Evolutionary conservation across 2,797 vertebrate species (phyloP).

Genomic region (Lophius americanus): DNA sequence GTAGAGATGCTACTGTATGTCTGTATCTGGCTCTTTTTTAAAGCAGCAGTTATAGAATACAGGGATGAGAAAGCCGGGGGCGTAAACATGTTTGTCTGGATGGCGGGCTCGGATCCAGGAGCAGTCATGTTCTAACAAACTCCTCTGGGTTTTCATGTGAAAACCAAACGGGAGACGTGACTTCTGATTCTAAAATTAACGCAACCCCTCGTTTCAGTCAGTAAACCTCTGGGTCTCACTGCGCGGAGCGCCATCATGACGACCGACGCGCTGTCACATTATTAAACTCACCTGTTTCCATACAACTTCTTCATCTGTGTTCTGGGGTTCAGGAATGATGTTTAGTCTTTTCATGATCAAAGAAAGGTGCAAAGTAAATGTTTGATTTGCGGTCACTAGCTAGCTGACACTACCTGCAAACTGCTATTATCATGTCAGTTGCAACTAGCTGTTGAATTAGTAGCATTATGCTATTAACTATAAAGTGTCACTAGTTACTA

Average conservation of each 20-base stretch:
- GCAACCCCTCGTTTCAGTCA: slow-evolving; percentile 63
- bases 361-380: slow-evolving; percentile 5
- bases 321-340: slow-evolving; percentile 11
- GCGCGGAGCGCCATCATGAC: slow-evolving; percentile 36
- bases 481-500: no score
- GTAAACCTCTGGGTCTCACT: slow-evolving; percentile 55
- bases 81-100: slow-evolving; percentile 75
- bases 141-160: slow-evolving; percentile 65
- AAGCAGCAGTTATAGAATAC: slow-evolving; percentile 64
- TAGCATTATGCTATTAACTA: no score
- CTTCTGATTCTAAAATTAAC: slow-evolving; percentile 70
- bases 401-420: no score
- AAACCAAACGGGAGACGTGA: slow-evolving; percentile 65
- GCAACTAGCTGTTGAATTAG: no score
- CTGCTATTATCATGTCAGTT: no score
- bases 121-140: slow-evolving; percentile 65
- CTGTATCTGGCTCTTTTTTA: slow-evolving; percentile 47
- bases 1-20: slow-evolving; percentile 42
- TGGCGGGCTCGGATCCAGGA: slow-evolving; percentile 49
- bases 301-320: background rate
- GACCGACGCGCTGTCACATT: no score
- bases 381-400: no score
- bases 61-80: slow-evolving; percentile 65
- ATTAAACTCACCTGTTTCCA: slow-evolving; percentile 1
- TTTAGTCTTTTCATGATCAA: slow-evolving; percentile 2